Base-by-base conservation (phyloP, 2,888 invertebrate genomes). In the Dasypolia templi region DNA sequence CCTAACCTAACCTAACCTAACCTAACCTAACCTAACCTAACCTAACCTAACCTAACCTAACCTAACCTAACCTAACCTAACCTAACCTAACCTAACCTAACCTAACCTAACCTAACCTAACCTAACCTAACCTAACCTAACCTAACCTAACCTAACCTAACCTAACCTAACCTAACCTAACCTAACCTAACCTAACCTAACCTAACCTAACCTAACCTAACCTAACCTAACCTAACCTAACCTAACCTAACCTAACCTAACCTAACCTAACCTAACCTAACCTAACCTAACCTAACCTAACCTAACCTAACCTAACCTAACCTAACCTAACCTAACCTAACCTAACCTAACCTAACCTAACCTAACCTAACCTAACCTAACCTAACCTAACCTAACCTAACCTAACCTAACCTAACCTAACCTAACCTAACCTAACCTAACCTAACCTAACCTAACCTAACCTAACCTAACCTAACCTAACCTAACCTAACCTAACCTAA, bases 341-440 rank as follows among this genome's bases (percentile, higher is more conserved):
- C 70, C 70, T 70, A 70, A 70, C 70, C 70, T 70, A 70, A 70
- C 70, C 70, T 70, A 70, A 70, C 70, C 65, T 65, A 72, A 65
- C 72, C 58, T 65, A 72, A 49, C 65, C 59, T 56, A 72, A 58
- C 65, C 59, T 65, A 72, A 61, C 70, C 65, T 56, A 72, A 58
- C 65, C 58, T 59, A 72, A 61, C 70, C 61, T 61, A 62, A 51
- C 63, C 51, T 61, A 62, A 51, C 63, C 51, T 61, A 62, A 51
- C 63, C 51, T 61, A 62, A 51, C 62, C 61, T 61, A 62, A 61
- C 62, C 61, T 51, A 62, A 49, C 62, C 61, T 61, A 70, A 49
- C 70, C 51, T 51, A 69, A 59, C 69, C 59, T 59, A 69, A 59
- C 69, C 59, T 59, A 69, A 59, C 69, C 59, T 59, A 69, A 59